These are phyloP conservation scores for Oncorhynchus mykiss DNA, from an alignment of 2,113 vertebrate genomes.

Conservation along the genomic window DNA sequence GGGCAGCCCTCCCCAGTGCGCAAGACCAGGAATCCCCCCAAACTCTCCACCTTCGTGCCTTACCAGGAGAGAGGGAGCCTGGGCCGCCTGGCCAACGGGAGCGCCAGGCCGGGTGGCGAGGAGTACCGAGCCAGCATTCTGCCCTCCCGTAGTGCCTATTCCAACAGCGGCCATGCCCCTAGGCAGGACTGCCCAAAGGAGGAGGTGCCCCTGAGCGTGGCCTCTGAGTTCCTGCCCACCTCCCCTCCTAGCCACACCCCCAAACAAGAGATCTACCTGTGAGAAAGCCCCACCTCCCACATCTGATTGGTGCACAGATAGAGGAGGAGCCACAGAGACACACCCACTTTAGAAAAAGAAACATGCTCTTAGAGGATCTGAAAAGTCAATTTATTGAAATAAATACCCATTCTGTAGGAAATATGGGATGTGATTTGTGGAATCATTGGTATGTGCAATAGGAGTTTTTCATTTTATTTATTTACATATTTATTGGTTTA, in stretches of 20 bases:
- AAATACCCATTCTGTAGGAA: constrained; percentile 57
- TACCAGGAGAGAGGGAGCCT: constrained; percentile 99
- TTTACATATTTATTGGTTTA: constrained; percentile 71
- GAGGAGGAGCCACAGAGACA: constrained; percentile 36
- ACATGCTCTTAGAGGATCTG: constrained; percentile 40
- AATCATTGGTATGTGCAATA: constrained; percentile 61
- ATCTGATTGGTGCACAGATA: constrained; percentile 48
- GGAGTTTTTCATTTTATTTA: constrained; percentile 42
- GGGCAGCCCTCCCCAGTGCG: constrained; percentile 93
- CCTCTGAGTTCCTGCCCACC: constrained; percentile 91
- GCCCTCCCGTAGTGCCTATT: constrained; percentile 99
- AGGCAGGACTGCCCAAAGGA: constrained; percentile 95
- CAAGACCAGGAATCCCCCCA: constrained; percentile 95
- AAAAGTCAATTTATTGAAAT: constrained; percentile 49
- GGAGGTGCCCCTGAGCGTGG: constrained; percentile 96
- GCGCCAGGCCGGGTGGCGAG: constrained; percentile 90
- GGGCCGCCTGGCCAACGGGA: constrained; percentile 93
- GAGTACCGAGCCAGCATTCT: constrained; percentile 89
- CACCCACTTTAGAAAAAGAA: constrained; percentile 45
- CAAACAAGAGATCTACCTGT: constrained; percentile 99
- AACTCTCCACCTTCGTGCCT: constrained; percentile 99
- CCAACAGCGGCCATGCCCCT: constrained; percentile 91
- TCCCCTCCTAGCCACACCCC: constrained; percentile 87
- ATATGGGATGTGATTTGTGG: constrained; percentile 58
- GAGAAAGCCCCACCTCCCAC: constrained; percentile 63